phyloP scores from a whole-genome alignment of 2,113 vertebrate genomes.

The Chloropsis cyanopogon region DNA sequence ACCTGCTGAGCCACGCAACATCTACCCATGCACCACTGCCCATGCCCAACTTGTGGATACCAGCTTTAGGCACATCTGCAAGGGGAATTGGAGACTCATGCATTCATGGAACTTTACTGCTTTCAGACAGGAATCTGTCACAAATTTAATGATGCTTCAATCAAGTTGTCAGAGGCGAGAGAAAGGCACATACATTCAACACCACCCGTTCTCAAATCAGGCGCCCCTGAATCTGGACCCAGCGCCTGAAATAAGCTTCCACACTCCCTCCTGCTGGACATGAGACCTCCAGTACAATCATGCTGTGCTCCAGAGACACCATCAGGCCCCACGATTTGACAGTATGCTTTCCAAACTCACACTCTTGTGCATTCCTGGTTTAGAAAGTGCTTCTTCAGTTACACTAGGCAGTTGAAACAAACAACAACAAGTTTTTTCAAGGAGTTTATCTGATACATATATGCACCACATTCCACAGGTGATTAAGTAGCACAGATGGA shows the following conservation, averaged over 20 bases:
- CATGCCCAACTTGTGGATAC: rapidly evolving
- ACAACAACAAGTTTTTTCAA: not conserved
- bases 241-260: not conserved
- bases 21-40: rapidly evolving
- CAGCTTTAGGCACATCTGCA: not conserved
- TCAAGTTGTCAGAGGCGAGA: rapidly evolving
- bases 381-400: not conserved
- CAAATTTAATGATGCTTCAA: not conserved
- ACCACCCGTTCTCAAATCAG: not conserved
- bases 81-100: not conserved
- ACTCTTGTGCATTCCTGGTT: not conserved
- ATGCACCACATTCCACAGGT: not conserved
- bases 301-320: not conserved
- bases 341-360: rapidly evolving
- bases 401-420: not conserved
- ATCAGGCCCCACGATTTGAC: not conserved
- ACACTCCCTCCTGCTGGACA: not conserved
- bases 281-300: not conserved
- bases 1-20: not conserved
- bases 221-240: not conserved
- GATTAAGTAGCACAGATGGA: not conserved
- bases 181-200: rapidly evolving
- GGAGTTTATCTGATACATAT: not conserved
- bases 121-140: not conserved
- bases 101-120: not conserved